These are phyloP conservation scores for Volucella bombylans DNA, from an alignment of 2,888 invertebrate genomes.

Conservation along the genomic window DNA sequence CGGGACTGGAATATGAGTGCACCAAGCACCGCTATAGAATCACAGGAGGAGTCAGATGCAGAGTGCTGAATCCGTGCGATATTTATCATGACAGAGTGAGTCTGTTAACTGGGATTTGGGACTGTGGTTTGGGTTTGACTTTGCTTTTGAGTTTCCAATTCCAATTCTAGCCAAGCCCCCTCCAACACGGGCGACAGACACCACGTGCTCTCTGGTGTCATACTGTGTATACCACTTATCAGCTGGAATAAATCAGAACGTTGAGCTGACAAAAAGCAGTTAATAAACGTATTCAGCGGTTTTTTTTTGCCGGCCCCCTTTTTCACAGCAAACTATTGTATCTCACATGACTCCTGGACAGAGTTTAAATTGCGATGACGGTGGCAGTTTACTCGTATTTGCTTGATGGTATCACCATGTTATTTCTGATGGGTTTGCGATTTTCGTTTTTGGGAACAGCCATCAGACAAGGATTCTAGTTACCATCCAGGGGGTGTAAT, in stretches of 20 bases:
- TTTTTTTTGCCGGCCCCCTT: not conserved
- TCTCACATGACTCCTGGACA: slow-evolving; percentile 1
- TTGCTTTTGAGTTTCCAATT: slow-evolving; percentile 23
- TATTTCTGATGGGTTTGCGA: slow-evolving; percentile 1
- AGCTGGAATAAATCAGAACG: slow-evolving; percentile 59
- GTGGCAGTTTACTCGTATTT: slow-evolving; percentile 37
- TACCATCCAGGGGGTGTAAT: slow-evolving; percentile 50
- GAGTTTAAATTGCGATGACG: slow-evolving; percentile 35
- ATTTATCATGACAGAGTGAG: slow-evolving; percentile 57
- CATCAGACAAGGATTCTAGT: slow-evolving; percentile 40
- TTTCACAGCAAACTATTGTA: slow-evolving; percentile 2
- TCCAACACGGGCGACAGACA: slow-evolving; percentile 1
- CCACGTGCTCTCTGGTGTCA: slow-evolving; percentile 49
- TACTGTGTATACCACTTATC: slow-evolving; percentile 44
- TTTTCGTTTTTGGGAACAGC: not conserved
- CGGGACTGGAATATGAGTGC: slow-evolving; percentile 4
- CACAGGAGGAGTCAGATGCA: too few relatives aligned
- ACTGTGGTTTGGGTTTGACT: slow-evolving; percentile 31
- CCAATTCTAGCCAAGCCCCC: slow-evolving; percentile 21
- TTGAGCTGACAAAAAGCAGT: slow-evolving; percentile 52
- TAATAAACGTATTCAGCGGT: slow-evolving; percentile 54
- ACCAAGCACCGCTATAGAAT: not conserved
- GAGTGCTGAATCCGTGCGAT: slow-evolving; percentile 24
- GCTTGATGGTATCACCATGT: slow-evolving; percentile 16
- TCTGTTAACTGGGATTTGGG: slow-evolving; percentile 5